Base-by-base conservation (phyloP, 2,113 vertebrate genomes). In the Chloropsis cyanopogon region DNA sequence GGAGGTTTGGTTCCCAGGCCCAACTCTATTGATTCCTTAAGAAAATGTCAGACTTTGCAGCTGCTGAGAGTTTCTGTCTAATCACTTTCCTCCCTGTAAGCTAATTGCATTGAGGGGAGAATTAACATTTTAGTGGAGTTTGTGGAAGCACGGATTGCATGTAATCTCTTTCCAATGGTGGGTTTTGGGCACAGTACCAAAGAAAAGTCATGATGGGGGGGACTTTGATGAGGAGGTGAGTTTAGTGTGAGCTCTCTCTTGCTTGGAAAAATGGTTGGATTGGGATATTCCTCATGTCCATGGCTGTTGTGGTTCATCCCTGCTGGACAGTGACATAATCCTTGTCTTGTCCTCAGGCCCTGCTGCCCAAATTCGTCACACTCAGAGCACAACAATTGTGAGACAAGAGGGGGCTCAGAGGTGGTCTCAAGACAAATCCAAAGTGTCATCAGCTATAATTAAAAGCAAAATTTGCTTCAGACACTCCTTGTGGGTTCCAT, bases 1-100 rank as follows among this genome's bases (percentile, higher is more conserved):
- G 76, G 79, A 71, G 64, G 35, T 52, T 94, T 63, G 78, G 52
- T 96, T 95, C 96, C 64, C 88, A 95, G 86, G 70, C 87, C 29
- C 22, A n/a, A 22, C 65, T 84, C 70, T 72, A 11, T 57, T 53
- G 72, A 71, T 66, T 93, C 82, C 82, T 92, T 93, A 88, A 94
- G 91, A 78, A 95, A 84, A 82, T 79, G 49, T 70, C 57, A 25
- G 14, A 53, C 35, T 78, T 47, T 78, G 91, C 88, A 92, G 86
- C 78, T 88, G 79, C 24, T 37, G 61, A 66, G 49, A 56, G 60
- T 71, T 91, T 61, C 68, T 87, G 42, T 64, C 28, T 56, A 21
- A 88, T 29, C 10, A 9, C 39, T 77, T 71, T 49, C 80, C 49
- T 88, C 66, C 26, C 42, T 69, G 37, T 70, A 29, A 89, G 57